phyloP scores from a whole-genome alignment of 1,140 invertebrate species.

The Nasonia giraulti region DNA sequence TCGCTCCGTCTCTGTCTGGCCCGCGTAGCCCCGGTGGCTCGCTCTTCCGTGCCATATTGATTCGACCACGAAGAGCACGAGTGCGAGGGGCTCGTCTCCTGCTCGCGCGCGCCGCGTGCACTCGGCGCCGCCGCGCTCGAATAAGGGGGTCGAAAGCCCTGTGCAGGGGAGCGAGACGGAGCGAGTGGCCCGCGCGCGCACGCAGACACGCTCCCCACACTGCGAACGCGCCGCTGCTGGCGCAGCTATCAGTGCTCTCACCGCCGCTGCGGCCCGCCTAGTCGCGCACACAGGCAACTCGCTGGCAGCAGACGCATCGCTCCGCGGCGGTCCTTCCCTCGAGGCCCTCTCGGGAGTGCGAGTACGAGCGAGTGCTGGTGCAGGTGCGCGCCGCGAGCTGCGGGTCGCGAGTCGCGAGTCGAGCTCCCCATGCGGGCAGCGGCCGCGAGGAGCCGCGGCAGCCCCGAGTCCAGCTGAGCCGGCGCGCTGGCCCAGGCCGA shows the following conservation, averaged over 20 bases:
- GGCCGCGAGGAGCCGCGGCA: not conserved
- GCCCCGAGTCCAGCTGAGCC: not conserved
- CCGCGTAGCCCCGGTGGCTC: not conserved
- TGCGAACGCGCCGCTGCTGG: too few species aligned
- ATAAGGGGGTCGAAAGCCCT: constrained; percentile 12
- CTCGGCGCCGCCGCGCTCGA: constrained; percentile 7
- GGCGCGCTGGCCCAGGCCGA: not conserved
- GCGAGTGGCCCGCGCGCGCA: not conserved
- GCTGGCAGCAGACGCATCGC: too few species aligned
- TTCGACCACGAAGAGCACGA: not conserved
- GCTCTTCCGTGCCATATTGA: constrained; percentile 19
- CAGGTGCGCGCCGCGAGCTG: not conserved
- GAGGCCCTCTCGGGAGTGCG: not conserved
- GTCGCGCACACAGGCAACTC: not conserved
- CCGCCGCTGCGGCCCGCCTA: not conserved
- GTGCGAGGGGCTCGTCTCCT: not conserved
- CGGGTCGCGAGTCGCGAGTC: not conserved
- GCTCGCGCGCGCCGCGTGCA: not conserved
- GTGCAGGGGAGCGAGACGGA: not conserved
- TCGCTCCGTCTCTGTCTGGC: not conserved
- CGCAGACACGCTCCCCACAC: too few species aligned
- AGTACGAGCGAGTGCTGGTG: too few species aligned
- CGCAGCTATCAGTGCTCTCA: too few species aligned
- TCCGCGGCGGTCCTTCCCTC: too few species aligned
- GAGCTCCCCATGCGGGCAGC: not conserved